Percentiles rank a stretch among this genome's conserved stretches.
Conservation (phyloP, 2,113 vertebrate species). For the Hyperoodon ampullatus region DNA sequence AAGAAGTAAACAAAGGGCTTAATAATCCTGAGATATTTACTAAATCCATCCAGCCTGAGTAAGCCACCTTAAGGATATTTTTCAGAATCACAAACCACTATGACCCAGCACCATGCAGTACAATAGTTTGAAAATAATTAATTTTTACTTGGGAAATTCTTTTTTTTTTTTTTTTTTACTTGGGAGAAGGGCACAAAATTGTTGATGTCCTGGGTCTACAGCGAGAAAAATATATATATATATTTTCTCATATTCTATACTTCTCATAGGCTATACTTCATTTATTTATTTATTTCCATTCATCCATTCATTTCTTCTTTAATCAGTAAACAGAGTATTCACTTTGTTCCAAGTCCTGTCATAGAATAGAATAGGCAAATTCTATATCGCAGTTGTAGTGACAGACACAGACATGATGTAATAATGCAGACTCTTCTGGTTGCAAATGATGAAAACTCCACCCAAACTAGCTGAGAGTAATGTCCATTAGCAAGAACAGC, state of each 20-base stretch:
- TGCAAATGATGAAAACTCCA: not conserved
- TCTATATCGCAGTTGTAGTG: not conserved
- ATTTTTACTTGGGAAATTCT: not conserved
- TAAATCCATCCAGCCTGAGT: not conserved
- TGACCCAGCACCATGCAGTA: not conserved
- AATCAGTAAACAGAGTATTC: not conserved
- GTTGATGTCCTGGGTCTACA: not conserved
- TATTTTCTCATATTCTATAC: not conserved
- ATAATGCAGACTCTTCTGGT: not conserved
- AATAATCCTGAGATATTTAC: conserved; percentile 6
- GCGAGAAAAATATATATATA: not conserved
- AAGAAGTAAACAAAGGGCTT: conserved; percentile 56
- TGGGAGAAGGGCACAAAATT: not conserved
- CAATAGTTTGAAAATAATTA: not conserved
- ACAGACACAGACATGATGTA: not conserved
- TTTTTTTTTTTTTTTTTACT: not conserved
- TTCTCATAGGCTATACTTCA: not conserved
- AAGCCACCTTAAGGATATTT: not conserved
- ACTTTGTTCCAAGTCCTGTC: not conserved
- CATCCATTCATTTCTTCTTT: not conserved
- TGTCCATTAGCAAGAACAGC: not conserved
- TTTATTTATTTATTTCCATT: not conserved
- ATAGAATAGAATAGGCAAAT: not conserved
- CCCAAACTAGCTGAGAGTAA: not conserved
- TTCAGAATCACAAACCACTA: no score